Percentiles rank a stretch among this genome's conserved stretches.
phyloP scores from a whole-genome alignment of 2,113 vertebrate genomes.

The Rhegmatorhina hoffmannsi region DNA sequence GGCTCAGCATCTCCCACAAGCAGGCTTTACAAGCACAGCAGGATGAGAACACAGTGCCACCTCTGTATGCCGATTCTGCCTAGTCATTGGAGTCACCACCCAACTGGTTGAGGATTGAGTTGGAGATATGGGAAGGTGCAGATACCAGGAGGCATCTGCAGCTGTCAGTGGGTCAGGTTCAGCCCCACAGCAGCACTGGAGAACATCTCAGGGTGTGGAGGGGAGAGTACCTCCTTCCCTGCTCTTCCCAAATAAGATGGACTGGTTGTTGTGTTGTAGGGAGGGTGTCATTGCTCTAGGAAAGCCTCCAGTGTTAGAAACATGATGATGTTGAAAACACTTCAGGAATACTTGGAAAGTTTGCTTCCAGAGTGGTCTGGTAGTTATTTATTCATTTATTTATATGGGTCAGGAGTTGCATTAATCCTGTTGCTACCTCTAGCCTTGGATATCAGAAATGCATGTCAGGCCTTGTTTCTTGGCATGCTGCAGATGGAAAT shows the following conservation, averaged over 20 bases:
- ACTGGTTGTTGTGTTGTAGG: neutral
- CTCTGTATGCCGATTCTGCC: neutral
- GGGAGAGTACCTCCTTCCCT: neutral
- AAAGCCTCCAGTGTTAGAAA: neutral
- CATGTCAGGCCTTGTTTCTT: neutral
- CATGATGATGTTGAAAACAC: neutral
- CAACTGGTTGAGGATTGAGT: neutral
- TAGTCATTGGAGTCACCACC: neutral
- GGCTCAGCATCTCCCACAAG: neutral
- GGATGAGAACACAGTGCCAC: rapidly evolving
- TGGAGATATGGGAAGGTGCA: neutral
- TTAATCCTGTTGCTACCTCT: neutral
- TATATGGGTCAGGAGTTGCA: neutral
- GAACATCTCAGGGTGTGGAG: neutral
- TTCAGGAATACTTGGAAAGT: neutral
- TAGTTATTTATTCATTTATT: neutral
- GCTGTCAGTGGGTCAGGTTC: neutral
- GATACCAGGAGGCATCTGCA: neutral
- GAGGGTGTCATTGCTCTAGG: neutral
- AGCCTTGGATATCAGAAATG: neutral
- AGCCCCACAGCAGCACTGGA: neutral
- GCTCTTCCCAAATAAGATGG: neutral
- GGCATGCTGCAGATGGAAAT: neutral
- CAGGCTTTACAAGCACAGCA: neutral
- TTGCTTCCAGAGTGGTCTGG: neutral